Conservation (phyloP, 2,888 invertebrate species). For the Hydrotaea diabolus region DNA sequence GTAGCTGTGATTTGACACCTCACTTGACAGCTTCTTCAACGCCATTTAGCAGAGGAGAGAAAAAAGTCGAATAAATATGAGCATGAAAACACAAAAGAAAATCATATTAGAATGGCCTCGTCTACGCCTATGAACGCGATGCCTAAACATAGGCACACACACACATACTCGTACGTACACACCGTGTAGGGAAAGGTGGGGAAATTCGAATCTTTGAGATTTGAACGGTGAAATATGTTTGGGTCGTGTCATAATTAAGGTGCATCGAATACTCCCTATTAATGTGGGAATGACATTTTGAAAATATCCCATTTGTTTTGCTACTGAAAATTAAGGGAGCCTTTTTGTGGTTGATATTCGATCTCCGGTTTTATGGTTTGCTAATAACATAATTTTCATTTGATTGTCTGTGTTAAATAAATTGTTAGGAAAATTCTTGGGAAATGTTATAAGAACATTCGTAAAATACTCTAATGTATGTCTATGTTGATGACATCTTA, state of each 20-base stretch:
- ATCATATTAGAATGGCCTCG: not conserved
- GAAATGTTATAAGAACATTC: not conserved
- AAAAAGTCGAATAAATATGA: slow-evolving; percentile 3
- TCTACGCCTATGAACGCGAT: too few relatives aligned
- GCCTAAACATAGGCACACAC: too few relatives aligned
- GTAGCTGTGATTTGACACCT: slow-evolving; percentile 81
- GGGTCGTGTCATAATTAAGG: slow-evolving; percentile 56
- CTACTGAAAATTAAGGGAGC: slow-evolving; percentile 33
- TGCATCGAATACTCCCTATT: slow-evolving; percentile 36
- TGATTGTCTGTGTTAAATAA: slow-evolving; percentile 57
- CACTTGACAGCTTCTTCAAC: slow-evolving; percentile 76
- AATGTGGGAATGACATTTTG: not conserved
- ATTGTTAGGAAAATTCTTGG: too few relatives aligned
- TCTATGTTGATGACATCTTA: not conserved
- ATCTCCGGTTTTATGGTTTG: slow-evolving; percentile 56
- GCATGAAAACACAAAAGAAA: not conserved
- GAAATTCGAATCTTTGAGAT: not conserved
- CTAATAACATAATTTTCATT: slow-evolving; percentile 62
- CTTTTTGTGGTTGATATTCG: slow-evolving; percentile 49
- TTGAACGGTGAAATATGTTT: slow-evolving; percentile 51
- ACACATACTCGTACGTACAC: too few relatives aligned
- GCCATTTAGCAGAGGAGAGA: slow-evolving; percentile 21
- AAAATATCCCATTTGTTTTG: slow-evolving; percentile 27
- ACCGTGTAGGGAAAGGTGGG: not conserved
- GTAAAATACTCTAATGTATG: not conserved